Evolutionary conservation across 2,113 vertebrate species (phyloP), one percentile per base, ranked within the genome.

Genomic region (Bothrops jararaca): DNA sequence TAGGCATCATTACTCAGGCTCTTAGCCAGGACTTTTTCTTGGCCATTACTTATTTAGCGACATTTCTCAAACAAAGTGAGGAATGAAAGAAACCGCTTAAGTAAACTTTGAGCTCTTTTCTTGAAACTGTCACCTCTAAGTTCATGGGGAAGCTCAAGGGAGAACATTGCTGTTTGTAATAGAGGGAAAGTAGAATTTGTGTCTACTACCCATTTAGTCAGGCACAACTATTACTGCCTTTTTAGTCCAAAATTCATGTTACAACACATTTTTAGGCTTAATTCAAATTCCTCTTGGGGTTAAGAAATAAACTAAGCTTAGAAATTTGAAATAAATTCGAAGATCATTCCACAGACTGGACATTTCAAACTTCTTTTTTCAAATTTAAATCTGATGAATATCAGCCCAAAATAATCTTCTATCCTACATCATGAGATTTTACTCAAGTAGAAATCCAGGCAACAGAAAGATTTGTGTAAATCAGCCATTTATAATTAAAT

Each of bases 41-140:
- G 34, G 92, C 90, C 91, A 89, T 92, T 56, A 48, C 86, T 86
- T 92, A 22, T 42, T 0, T 11, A 90, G 92, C 50, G 89, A 93
- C 93, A 91, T 88, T 89, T 96, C 92, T 56, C 93, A 94, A 96
- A 94, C 90, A 94, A 90, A 54, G 60, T 69, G 45, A 39, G 5
- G 89, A 45, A 95, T 60, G 88, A 60, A 89, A 34, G 24, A 94
- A 86, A 48, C 80, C 64, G 45, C 93, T 91, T 95, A 93, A 94
- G 42, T 88, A 85, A 94, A 94, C 93, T 89, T 90, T 91, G 53
- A 91, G 57, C 56, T 26, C n/a, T 26, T 2, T 85, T 95, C 92
- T 94, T 45, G 92, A 90, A 95, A 89, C 87, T 34, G 91, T 90
- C 91, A 89, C 26, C 45, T 95, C 85, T 93, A 23, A 29, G 0